Conservation (phyloP, 2,797 vertebrate species). For the Acanthopagrus latus region DNA sequence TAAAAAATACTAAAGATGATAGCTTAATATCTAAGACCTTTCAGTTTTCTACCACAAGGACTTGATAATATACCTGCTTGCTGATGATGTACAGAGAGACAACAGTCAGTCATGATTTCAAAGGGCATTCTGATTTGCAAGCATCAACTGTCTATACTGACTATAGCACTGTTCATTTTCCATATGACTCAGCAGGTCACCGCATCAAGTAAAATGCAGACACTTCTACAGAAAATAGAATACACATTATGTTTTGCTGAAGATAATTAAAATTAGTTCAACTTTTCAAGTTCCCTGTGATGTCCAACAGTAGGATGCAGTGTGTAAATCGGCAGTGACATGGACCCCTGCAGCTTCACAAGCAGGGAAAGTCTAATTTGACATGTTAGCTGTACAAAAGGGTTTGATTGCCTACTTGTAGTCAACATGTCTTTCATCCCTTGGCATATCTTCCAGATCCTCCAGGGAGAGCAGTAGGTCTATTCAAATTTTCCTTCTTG, state of each 20-base stretch:
- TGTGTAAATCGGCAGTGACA: not conserved
- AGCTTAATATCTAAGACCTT: not conserved
- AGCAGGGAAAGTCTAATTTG: too few species aligned
- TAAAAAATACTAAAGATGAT: not conserved
- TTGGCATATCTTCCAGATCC: too few species aligned
- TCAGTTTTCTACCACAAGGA: not conserved
- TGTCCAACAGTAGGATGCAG: too few species aligned
- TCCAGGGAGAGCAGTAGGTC: too few species aligned
- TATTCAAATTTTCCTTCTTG: too few species aligned
- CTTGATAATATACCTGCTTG: not conserved
- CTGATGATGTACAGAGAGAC: not conserved
- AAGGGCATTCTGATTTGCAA: constrained; percentile 8
- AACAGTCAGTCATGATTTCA: not conserved
- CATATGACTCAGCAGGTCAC: not conserved
- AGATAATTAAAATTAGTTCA: too few species aligned
- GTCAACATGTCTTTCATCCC: too few species aligned
- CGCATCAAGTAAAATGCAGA: constrained; percentile 10
- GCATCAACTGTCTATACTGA: not conserved
- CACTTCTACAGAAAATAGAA: not conserved
- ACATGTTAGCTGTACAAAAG: too few species aligned
- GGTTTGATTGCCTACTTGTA: too few species aligned
- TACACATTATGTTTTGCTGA: too few species aligned
- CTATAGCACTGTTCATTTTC: not conserved
- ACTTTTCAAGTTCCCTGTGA: too few species aligned
- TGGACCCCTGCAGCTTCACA: too few species aligned